These are phyloP conservation scores for Micrastur ruficollis DNA, from an alignment of 2,797 vertebrate species.

Conservation along the genomic window DNA sequence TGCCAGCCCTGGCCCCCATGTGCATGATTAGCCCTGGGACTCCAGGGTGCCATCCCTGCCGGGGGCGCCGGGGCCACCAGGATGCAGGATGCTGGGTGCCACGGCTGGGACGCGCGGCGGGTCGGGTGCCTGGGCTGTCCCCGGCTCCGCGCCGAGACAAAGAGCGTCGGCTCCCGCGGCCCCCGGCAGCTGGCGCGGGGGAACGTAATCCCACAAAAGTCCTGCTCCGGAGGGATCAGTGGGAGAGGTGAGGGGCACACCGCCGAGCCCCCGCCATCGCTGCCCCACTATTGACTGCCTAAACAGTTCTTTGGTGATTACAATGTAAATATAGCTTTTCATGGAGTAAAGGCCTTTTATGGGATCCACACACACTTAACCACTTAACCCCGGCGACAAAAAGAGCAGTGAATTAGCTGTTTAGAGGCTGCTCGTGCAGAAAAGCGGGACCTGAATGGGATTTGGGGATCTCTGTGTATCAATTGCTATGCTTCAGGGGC, in stretches of 20 bases:
- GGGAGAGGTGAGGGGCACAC: neutral
- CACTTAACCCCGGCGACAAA: conserved; percentile 76
- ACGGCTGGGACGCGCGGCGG: neutral
- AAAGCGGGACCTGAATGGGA: conserved; percentile 67
- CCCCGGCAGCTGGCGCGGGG: conserved; percentile 64
- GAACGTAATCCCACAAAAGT: conserved; percentile 66
- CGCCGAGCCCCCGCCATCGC: neutral
- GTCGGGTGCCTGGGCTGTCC: neutral
- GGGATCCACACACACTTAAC: conserved; percentile 71
- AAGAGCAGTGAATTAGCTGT: conserved; percentile 73
- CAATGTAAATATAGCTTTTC: conserved; percentile 78
- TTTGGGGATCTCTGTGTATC: conserved; percentile 72
- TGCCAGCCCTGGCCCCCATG: rapidly evolving
- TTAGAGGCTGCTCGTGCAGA: conserved; percentile 73
- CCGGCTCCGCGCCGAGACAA: neutral
- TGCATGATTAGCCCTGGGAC: neutral
- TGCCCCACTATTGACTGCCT: conserved; percentile 59
- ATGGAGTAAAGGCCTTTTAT: conserved; percentile 72
- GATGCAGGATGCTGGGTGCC: neutral
- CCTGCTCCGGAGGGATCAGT: conserved; percentile 25
- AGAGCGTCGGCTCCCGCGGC: neutral
- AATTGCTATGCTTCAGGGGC: conserved; percentile 70
- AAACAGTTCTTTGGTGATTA: conserved; percentile 73
- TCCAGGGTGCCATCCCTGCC: rapidly evolving
- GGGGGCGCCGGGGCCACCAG: neutral